Conservation (phyloP, 2,113 vertebrate species). For the Procavia capensis region DNA sequence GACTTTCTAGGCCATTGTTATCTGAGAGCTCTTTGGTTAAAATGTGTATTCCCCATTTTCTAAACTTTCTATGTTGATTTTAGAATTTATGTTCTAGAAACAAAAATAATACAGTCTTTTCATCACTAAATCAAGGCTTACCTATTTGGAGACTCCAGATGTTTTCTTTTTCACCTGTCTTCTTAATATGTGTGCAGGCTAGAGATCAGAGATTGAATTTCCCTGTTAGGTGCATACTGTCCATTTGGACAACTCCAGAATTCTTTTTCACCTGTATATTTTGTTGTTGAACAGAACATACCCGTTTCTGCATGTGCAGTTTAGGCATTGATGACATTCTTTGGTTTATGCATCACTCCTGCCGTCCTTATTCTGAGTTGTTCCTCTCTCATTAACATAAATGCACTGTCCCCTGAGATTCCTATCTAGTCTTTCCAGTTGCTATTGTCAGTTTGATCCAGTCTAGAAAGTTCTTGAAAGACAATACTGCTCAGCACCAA, state of each 20-base stretch:
- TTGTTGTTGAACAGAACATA: no score
- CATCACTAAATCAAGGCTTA: neutral
- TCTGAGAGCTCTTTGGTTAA: slow-evolving; percentile 33
- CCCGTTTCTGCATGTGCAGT: no score
- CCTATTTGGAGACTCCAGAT: neutral
- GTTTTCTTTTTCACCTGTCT: neutral
- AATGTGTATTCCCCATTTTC: neutral
- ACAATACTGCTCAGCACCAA: no score
- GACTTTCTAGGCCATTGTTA: neutral
- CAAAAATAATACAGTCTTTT: slow-evolving; percentile 8
- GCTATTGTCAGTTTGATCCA: no score
- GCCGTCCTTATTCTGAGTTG: no score
- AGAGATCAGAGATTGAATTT: neutral
- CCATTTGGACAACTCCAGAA: neutral
- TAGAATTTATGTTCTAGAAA: slow-evolving; percentile 36
- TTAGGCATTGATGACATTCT: no score
- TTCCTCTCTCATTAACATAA: no score
- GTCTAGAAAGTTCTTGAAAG: no score
- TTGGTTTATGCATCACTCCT: no score
- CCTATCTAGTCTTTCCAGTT: no score
- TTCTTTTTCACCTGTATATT: neutral
- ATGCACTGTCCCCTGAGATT: no score
- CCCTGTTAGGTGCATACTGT: neutral
- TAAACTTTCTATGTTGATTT: neutral
- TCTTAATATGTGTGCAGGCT: slow-evolving; percentile 33